Conservation (phyloP, 2,113 vertebrate genomes). For the Edolisoma coerulescens region DNA sequence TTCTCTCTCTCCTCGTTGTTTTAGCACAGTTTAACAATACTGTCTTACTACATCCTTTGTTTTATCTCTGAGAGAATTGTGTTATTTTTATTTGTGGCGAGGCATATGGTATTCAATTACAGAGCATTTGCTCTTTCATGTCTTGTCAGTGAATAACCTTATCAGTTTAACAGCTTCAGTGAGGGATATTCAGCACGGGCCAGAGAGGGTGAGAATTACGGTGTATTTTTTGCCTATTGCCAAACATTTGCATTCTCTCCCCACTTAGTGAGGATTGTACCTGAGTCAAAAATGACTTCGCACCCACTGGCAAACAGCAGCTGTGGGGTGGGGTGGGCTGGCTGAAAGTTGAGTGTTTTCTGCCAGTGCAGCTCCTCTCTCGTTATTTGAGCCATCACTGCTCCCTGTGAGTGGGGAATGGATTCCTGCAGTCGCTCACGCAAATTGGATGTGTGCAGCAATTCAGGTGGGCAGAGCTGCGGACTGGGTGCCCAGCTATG, state of each 20-base stretch:
- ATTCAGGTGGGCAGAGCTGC: neutral
- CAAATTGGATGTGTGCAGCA: neutral
- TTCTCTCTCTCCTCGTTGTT: neutral
- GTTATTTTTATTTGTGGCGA: neutral
- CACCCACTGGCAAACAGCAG: neutral
- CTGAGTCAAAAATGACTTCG: neutral
- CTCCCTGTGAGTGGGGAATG: neutral
- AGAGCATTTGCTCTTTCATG: neutral
- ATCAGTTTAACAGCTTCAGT: neutral
- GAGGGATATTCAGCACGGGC: neutral
- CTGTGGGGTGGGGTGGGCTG: neutral
- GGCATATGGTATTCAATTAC: neutral
- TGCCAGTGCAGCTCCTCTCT: neutral
- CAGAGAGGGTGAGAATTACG: neutral
- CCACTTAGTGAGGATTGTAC: neutral
- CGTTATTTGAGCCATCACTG: rapidly evolving
- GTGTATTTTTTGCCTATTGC: neutral
- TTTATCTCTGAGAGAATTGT: neutral
- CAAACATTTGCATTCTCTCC: neutral
- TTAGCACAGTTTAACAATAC: neutral
- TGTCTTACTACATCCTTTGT: neutral
- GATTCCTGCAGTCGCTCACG: rapidly evolving
- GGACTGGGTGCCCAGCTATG: neutral
- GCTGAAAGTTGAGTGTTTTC: neutral
- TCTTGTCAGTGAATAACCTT: neutral